Base-by-base conservation (phyloP, 2,797 vertebrate species). In the Channa striata region DNA sequence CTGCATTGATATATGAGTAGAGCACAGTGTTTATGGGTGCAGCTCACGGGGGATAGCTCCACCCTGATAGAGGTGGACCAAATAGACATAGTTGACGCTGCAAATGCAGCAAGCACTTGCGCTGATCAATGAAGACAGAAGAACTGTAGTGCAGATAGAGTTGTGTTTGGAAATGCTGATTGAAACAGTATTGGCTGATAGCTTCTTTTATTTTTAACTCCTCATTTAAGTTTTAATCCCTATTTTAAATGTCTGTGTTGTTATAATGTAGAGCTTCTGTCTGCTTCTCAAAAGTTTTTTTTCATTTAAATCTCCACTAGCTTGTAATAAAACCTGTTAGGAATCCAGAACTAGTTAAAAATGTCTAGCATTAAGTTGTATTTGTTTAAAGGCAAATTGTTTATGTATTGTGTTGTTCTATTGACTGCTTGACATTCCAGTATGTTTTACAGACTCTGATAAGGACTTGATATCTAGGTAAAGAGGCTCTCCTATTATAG, bases 101-200 rank as follows among this genome's bases (percentile, higher is more conserved):
- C 62, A 71, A 50, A 72, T 78, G 77, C 80, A 70, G 74, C 68
- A 59, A 63, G 72, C 67, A 33, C 19, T 72, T 57, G 56, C 50
- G 50, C 60, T 90, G 88, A 91, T 89, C 78, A 81, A 92, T 91
- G 83, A 87, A 60, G 59, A 21, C 20, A 59, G 69, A 60, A 78
- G 80, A 81, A 85, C 76, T 82, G 49, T 17, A 34, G 25, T n/a
- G n/a, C n/a, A 44, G 46, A 19, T 74, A 66, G 39, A 76, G 72
- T 62, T 79, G 73, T 77, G 63, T 66, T 52, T 61, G 23, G 21
- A 60, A 51, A 71, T 60, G 53, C 11, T 43, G 8, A 39, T 2
- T 59, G 1, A 37, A 65, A 72, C 34, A 44, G 17, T 54, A 81
- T 72, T 65, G 54, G 68, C 74, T 82, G 69, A 74, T 79, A 70